Evolutionary conservation across 2,113 vertebrate species (phyloP).

Genomic region (Eonycteris spelaea): DNA sequence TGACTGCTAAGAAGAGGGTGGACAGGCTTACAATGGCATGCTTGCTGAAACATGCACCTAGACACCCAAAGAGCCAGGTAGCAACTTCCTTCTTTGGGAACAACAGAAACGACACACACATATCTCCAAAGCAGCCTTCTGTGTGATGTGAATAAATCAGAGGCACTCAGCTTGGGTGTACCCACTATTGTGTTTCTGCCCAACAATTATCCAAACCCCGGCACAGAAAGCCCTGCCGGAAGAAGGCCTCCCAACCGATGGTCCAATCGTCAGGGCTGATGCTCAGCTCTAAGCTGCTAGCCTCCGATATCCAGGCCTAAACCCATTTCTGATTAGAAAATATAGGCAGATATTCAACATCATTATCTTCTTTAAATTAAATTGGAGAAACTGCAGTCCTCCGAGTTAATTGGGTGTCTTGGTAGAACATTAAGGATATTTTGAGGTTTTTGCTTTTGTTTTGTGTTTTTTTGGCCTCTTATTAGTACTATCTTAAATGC

Average conservation of each 20-base stretch:
- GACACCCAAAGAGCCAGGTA: background rate
- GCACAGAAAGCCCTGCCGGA: slow-evolving; percentile 66
- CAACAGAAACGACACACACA: slow-evolving; percentile 6
- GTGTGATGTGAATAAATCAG: slow-evolving; percentile 37
- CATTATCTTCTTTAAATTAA: slow-evolving; percentile 58
- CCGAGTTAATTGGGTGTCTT: slow-evolving; percentile 40
- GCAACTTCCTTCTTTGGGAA: background rate
- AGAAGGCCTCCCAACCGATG: slow-evolving; percentile 58
- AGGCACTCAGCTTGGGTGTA: slow-evolving; percentile 37
- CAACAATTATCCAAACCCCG: slow-evolving; percentile 54
- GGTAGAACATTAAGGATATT: slow-evolving; percentile 30
- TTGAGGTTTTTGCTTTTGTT: background rate
- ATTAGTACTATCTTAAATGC: background rate
- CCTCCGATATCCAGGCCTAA: slow-evolving; percentile 35
- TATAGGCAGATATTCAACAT: slow-evolving; percentile 64
- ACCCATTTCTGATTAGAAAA: slow-evolving; percentile 54
- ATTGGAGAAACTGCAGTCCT: background rate
- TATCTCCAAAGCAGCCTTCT: background rate
- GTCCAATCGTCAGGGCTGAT: slow-evolving; percentile 54
- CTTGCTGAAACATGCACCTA: background rate
- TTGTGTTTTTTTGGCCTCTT: background rate
- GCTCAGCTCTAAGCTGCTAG: background rate
- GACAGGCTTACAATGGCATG: background rate
- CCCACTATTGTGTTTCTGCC: slow-evolving; percentile 51
- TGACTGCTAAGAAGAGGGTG: slow-evolving; percentile 28